Evolutionary conservation across 2,113 vertebrate species (phyloP).

Genomic region (Piaya cayana): DNA sequence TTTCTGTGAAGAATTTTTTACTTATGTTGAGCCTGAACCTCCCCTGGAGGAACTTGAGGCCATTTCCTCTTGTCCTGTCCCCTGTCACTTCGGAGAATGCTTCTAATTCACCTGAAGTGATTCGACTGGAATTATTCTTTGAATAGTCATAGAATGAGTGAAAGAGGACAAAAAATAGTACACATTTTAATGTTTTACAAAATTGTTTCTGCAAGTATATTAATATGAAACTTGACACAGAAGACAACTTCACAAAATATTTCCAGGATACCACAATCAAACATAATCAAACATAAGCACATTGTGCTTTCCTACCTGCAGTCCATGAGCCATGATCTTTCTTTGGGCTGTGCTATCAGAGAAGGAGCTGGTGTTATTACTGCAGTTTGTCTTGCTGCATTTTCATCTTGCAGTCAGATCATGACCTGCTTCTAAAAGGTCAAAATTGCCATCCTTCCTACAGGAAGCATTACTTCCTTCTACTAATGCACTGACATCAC

Average conservation of each 20-base stretch:
- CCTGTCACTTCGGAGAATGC: no score
- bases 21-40: no score
- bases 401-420: background rate
- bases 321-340: slow-evolving; percentile 17
- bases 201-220: background rate
- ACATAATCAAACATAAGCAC: background rate
- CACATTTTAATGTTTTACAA: background rate
- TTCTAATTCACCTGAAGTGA: background rate
- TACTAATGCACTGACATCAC: slow-evolving; percentile 31
- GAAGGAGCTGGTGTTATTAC: background rate
- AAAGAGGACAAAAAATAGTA: background rate
- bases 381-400: background rate
- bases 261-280: background rate
- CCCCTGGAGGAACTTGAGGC: no score
- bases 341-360: background rate
- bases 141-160: background rate
- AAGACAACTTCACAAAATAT: background rate
- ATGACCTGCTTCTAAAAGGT: background rate
- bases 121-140: background rate
- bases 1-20: no score
- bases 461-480: background rate
- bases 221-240: background rate
- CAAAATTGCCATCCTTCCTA: background rate
- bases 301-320: slow-evolving; percentile 11
- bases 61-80: no score